These are phyloP conservation scores for Incurvaria masculella DNA, from an alignment of 2,888 invertebrate species.

Conservation along the genomic window DNA sequence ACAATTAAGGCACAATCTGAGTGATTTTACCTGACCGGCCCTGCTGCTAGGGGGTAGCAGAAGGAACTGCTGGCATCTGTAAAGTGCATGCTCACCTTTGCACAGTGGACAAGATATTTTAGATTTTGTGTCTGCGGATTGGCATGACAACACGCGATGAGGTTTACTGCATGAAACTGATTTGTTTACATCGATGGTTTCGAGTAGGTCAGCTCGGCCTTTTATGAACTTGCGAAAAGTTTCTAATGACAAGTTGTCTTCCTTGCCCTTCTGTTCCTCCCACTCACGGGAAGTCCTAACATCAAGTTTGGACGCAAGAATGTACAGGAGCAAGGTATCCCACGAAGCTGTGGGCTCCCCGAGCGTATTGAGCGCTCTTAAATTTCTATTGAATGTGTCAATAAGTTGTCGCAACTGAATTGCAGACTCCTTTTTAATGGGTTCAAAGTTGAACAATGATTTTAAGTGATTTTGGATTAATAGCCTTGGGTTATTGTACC, in stretches of 20 bases:
- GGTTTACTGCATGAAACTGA: not conserved
- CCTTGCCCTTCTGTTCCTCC: conserved; percentile 1
- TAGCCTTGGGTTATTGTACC: not conserved
- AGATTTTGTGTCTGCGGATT: no score
- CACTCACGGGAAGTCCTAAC: not conserved
- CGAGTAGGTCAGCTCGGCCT: no score
- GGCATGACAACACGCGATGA: no score
- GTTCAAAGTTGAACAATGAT: not conserved
- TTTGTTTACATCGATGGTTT: not conserved
- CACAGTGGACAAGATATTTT: no score
- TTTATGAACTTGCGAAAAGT: no score
- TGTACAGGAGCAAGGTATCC: conserved; percentile 1
- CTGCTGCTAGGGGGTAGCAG: not conserved
- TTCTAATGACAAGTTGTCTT: no score
- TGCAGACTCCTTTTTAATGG: not conserved
- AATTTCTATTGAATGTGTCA: not conserved
- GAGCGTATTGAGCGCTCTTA: not conserved
- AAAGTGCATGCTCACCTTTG: no score
- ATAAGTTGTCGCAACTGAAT: not conserved
- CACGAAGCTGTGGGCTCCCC: conserved; percentile 1
- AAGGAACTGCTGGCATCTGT: not conserved
- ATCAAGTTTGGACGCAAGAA: not conserved
- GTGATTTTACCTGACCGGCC: not conserved
- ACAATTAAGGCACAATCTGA: conserved; percentile 2
- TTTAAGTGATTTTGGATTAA: not conserved